Conservation (phyloP, 2,113 vertebrate genomes). For the Cololabis saira region DNA sequence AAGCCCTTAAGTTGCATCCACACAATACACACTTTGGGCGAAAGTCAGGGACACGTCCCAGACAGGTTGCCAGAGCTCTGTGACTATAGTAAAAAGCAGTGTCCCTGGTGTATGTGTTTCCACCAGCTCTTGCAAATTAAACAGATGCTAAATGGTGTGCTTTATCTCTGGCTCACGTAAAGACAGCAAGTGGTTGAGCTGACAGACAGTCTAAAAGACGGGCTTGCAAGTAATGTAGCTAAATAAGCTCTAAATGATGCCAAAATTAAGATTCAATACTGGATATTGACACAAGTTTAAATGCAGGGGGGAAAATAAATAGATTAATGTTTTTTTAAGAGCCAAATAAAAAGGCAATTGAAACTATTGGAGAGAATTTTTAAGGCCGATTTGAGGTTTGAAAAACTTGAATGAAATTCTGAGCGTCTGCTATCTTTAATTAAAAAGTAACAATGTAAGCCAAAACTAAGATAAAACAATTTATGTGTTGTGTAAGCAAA, state of each 20-base stretch:
- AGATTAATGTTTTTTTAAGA: conserved; percentile 11
- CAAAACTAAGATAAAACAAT: not conserved
- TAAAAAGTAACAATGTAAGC: conserved; percentile 5
- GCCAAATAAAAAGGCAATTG: not conserved
- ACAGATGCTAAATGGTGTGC: not conserved
- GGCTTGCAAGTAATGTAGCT: not conserved
- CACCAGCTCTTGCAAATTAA: not conserved
- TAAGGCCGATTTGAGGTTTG: not conserved
- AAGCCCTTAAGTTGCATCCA: not conserved
- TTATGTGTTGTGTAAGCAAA: not conserved
- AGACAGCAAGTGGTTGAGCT: not conserved
- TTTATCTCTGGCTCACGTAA: not conserved
- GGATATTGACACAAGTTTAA: no score
- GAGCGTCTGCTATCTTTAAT: not conserved
- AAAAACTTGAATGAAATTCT: not conserved
- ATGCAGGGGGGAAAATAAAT: no score
- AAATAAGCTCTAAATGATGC: not conserved
- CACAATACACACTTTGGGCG: no score
- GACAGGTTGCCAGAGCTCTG: not conserved
- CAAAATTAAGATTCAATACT: not conserved
- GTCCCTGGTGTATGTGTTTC: not conserved
- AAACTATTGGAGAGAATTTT: not conserved
- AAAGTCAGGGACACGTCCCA: no score
- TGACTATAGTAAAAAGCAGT: not conserved
- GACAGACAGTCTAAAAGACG: not conserved